Conservation (phyloP, 2,113 vertebrate species). For the Bubo blakistoni region DNA sequence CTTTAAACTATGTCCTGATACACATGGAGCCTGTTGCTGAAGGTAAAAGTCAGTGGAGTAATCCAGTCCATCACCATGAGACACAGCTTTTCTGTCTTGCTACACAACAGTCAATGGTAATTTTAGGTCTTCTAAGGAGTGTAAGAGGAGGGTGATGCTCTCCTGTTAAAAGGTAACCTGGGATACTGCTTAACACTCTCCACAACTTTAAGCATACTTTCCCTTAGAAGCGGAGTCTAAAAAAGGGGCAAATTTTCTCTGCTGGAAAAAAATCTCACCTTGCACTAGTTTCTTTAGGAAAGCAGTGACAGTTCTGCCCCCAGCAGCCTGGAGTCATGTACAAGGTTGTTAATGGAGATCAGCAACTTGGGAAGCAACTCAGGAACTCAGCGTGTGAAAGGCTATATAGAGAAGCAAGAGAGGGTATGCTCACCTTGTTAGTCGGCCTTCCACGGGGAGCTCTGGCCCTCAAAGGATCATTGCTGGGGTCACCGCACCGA, state of each 20-base stretch:
- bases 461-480: fast-evolving
- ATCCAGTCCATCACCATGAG: constrained; percentile 45
- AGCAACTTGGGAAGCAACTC: neutral
- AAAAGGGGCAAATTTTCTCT: neutral
- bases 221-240: neutral
- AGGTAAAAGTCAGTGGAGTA: constrained; percentile 61
- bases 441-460: fast-evolving
- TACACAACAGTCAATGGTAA: neutral
- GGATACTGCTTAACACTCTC: neutral
- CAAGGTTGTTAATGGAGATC: neutral
- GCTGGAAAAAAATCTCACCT: neutral
- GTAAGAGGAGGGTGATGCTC: neutral
- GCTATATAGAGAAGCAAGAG: neutral
- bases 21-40: constrained; percentile 57
- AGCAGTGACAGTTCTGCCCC: neutral
- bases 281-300: neutral
- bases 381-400: fast-evolving
- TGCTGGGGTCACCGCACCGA: fast-evolving
- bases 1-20: constrained; percentile 70
- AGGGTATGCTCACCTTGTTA: neutral
- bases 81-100: neutral
- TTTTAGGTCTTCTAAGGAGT: neutral
- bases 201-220: neutral
- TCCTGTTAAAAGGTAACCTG: neutral
- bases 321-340: neutral